Conservation (phyloP, 2,797 vertebrate genomes). For the Semaprochilodus insignis region DNA sequence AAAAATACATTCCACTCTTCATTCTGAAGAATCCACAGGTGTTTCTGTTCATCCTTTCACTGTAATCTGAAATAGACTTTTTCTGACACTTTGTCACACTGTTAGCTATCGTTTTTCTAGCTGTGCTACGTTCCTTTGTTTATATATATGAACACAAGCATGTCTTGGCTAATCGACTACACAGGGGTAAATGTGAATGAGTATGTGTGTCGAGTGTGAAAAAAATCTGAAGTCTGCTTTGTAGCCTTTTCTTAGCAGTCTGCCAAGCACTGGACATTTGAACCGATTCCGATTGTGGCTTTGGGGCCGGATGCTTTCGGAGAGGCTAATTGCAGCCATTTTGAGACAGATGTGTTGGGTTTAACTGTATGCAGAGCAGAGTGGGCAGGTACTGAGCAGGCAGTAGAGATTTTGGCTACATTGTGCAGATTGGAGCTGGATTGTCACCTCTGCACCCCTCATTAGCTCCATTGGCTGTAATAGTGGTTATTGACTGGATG, state of each 20-base stretch:
- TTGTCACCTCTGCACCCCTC: conserved; percentile 57
- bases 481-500: conserved; percentile 60
- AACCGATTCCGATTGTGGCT: conserved; percentile 3
- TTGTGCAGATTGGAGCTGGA: conserved; percentile 41
- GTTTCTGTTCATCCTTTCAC: no score
- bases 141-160: no score
- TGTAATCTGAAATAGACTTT: no score
- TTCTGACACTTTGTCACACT: no score
- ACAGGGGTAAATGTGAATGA: no score
- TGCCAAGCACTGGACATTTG: neutral
- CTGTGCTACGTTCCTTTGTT: no score
- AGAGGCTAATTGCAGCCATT: conserved; percentile 48
- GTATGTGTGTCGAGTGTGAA: neutral
- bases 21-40: no score
- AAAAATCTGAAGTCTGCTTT: neutral
- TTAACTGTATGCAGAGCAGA: conserved; percentile 43
- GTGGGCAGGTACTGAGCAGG: conserved; percentile 37
- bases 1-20: no score
- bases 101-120: no score
- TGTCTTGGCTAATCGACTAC: no score
- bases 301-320: conserved; percentile 26
- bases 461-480: conserved; percentile 59
- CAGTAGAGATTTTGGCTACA: conserved; percentile 30
- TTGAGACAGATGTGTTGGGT: conserved; percentile 44
- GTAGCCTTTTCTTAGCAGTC: conserved; percentile 10